Evolutionary conservation across 2,113 vertebrate genomes (phyloP), one percentile per base, ranked within the genome.

Genomic region (Dasyornis broadbenti): DNA sequence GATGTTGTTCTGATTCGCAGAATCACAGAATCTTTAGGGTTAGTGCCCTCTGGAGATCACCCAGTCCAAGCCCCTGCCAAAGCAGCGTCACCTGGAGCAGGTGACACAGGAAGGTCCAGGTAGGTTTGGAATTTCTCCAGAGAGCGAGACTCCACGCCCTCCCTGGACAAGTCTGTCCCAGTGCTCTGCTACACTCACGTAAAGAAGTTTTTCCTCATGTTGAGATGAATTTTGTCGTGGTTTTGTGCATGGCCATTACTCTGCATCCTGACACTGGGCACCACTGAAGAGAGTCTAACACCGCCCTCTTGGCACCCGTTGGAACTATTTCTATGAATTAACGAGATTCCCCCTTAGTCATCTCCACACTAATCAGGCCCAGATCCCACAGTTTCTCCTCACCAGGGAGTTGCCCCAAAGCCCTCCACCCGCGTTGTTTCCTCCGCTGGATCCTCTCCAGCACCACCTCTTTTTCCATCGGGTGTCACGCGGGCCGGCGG

Each of bases 401-500:
- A 15, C 10, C 15, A 15, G 2, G 15, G 33, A 10, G 12, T 35
- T 9, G 20, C 2, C 21, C 52, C 24, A 13, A 2, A 1, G 10
- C 40, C 7, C 21, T 9, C 8, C 22, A 6, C 4, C 4, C 22
- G 8, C 13, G 7, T 2, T 11, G 12, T 2, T 18, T 27, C 22
- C n/a, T 4, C 17, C 13, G 4, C n/a, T 1, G 42, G 42, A 4
- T 33, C 35, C 52, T 2, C 28, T 11, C 22, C n/a, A 5, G 11
- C n/a, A 1, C 40, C 27, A 59, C 65, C 9, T 5, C 54, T 3
- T 15, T 3, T 33, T 6, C 63, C 40, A 0, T 2, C 39, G 2
- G 4, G 3, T 0, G 6, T 0, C 26, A 2, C 20, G 2, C 21
- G 20, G 27, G 13, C n/a, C 1, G 54, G 28, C n/a, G 65, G 60